These are phyloP conservation scores for Cephus sareptanus DNA, from an alignment of 2,888 invertebrate species.

Conservation along the genomic window DNA sequence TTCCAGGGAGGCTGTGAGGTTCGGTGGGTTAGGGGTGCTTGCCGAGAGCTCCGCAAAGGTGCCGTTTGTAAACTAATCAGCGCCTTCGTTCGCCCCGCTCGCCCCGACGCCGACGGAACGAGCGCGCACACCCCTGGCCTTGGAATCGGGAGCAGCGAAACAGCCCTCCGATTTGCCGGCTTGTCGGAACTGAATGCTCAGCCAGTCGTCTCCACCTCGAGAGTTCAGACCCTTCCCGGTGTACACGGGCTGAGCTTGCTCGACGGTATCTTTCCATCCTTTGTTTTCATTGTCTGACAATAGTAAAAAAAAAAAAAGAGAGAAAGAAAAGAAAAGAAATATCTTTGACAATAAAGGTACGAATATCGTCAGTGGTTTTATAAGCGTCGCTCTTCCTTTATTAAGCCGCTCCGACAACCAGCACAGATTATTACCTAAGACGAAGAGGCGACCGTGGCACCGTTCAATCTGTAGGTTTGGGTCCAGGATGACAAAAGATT, in stretches of 20 bases:
- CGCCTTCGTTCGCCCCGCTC: slow-evolving; percentile 10
- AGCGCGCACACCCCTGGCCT: neutral
- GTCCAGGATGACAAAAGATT: neutral
- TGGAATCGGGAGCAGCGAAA: slow-evolving; percentile 4
- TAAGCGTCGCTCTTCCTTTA: neutral
- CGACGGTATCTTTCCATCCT: neutral
- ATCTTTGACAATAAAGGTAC: neutral
- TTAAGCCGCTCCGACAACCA: neutral
- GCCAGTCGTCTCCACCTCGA: neutral
- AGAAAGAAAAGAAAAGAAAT: slow-evolving; percentile 7
- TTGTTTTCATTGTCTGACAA: neutral
- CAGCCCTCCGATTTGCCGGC: slow-evolving; percentile 13
- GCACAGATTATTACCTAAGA: neutral
- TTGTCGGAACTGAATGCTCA: slow-evolving; percentile 10
- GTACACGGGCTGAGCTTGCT: neutral
- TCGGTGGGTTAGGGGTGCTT: slow-evolving; percentile 21
- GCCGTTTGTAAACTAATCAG: slow-evolving; percentile 37
- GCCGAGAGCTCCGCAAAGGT: slow-evolving; percentile 28
- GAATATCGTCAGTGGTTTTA: neutral
- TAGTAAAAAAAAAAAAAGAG: neutral
- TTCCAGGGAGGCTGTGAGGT: slow-evolving; percentile 3
- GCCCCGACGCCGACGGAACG: neutral
- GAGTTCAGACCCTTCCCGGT: neutral
- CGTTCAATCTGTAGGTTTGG: neutral
- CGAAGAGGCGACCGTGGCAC: neutral